Conservation (phyloP, 2,888 invertebrate species). For the Myathropa florea region DNA sequence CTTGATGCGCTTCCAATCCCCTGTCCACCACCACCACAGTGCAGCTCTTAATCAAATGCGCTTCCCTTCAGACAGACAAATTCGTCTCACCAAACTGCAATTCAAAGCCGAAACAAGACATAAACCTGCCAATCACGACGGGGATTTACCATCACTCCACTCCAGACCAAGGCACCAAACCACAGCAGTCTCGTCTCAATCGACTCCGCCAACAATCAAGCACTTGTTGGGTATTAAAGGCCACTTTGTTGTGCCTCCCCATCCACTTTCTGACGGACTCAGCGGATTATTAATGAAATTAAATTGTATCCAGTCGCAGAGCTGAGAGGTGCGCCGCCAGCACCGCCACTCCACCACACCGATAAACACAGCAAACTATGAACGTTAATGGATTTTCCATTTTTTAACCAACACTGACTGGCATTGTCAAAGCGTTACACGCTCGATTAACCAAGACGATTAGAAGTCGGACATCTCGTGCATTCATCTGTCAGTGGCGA, state of each 20-base stretch:
- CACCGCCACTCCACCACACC: neutral
- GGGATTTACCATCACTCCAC: slow-evolving; percentile 66
- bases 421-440: slow-evolving; percentile 64
- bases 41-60: neutral
- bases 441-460: slow-evolving; percentile 64
- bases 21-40: neutral
- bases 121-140: slow-evolving; percentile 77
- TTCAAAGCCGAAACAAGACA: slow-evolving; percentile 58
- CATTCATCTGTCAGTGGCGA: slow-evolving; percentile 37
- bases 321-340: neutral
- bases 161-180: neutral
- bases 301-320: slow-evolving; percentile 49
- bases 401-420: slow-evolving; percentile 47
- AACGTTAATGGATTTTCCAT: slow-evolving; percentile 63
- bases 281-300: slow-evolving; percentile 70
- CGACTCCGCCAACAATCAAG: slow-evolving; percentile 46
- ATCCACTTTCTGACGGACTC: slow-evolving; percentile 29
- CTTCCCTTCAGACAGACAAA: slow-evolving; percentile 12
- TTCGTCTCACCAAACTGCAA: slow-evolving; percentile 41
- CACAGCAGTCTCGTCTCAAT: slow-evolving; percentile 39
- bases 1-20: neutral
- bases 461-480: slow-evolving; percentile 49
- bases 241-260: slow-evolving; percentile 48
- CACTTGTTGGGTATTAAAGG: slow-evolving; percentile 53
- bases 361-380: neutral